Evolutionary conservation across 2,797 vertebrate species (phyloP), one percentile per base, ranked within the genome.

Genomic region (Petrocephalus sullivani): DNA sequence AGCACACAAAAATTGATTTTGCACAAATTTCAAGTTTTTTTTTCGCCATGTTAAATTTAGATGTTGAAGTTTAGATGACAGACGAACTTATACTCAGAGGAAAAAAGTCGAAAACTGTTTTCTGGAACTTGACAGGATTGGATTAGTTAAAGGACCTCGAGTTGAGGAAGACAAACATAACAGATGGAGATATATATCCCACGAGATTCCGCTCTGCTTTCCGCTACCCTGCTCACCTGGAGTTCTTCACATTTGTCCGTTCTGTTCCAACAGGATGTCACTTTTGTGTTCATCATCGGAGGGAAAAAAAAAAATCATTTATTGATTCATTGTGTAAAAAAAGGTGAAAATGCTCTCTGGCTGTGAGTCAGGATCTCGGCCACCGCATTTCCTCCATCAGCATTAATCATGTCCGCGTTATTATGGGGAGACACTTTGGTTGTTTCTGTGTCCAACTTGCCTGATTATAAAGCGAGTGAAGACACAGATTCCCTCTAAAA

Each of bases 271-370:
- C 56, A 46, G 56, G 57, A 60, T 60, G 57, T 85, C 53, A 56
- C 23, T 85, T 53, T 85, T 85, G 82, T 46, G 56, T 86, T 86
- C 56, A 60, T 86, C 84, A 60, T 53, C 57, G 16, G 56, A 16
- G 19, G 0, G 54, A 2, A 56, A 56, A 56, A 10, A 46, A 61
- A 41, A 86, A 28, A 7, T 53, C 37, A 49, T 60, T 41, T n/a
- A 41, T 86, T 37, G 85, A 86, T 60, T 86, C 85, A 61, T 33
- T 86, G 21, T 46, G 28, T 61, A 61, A n/a, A 86, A 86, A 19
- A 41, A 85, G 1, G 33, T 86, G 85, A 81, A 81, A 81, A 49
- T 81, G 75, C 19, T 60, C 33, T 49, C 85, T 86, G 57, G 28
- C 85, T 41, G 37, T 21, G 85, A 61, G 54, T 58, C 57, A 86